These are phyloP conservation scores for Drosophila histrio DNA, from an alignment of 2,888 invertebrate genomes.

Conservation along the genomic window DNA sequence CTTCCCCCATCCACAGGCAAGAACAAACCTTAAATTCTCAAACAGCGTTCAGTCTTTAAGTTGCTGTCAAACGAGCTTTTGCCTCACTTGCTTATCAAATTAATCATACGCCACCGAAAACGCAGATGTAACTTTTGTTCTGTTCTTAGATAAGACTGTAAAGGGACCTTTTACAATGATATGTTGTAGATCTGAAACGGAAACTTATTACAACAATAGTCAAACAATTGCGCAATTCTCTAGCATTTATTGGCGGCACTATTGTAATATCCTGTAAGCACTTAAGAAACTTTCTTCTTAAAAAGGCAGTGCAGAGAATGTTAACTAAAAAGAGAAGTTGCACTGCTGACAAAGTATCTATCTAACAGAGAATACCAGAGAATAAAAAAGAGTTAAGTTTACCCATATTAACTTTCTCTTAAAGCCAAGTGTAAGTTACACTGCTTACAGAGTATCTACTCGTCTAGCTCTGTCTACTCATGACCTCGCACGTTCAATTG, in stretches of 20 bases:
- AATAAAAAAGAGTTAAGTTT: no score
- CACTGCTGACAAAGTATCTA: no score
- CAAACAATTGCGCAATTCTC: conserved; percentile 16
- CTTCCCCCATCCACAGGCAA: not conserved
- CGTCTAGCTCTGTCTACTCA: no score
- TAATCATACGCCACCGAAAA: conserved; percentile 60
- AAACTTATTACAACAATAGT: not conserved
- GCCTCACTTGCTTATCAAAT: conserved; percentile 39
- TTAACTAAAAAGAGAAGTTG: no score
- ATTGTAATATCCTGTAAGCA: not conserved
- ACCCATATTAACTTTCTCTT: no score
- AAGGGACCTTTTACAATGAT: not conserved
- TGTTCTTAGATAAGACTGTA: not conserved
- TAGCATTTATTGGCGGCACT: conserved; percentile 30
- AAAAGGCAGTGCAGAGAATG: no score
- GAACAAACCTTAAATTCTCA: not conserved
- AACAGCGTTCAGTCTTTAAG: conserved; percentile 2
- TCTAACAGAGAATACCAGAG: no score
- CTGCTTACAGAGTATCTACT: not conserved
- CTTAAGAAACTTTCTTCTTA: no score
- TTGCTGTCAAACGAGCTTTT: conserved; percentile 8
- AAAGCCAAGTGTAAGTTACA: not conserved
- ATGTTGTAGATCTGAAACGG: not conserved
- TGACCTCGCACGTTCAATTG: conserved; percentile 35
- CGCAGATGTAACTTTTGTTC: not conserved